Base-by-base conservation (phyloP, 2,113 vertebrate species). In the Corythornis cristatus region DNA sequence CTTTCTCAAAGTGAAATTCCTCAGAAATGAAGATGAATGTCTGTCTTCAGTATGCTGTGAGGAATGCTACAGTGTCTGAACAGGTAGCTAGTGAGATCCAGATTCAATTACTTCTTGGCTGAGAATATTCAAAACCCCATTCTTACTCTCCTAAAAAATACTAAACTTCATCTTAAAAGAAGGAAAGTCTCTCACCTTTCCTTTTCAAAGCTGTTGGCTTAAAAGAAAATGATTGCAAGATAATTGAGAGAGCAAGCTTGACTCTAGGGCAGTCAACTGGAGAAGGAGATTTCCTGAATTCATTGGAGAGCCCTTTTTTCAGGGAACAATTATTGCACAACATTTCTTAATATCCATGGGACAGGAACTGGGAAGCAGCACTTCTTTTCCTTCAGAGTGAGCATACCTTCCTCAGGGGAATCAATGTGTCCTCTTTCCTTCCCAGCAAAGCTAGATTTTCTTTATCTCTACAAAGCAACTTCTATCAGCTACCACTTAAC, bases 231-330 rank as follows among this genome's bases (percentile, higher is more conserved):
- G 22, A 76, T 7, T 88, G 25, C 26, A 48, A 85, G 17, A 28
- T 56, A 48, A 8, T 56, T 61, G 66, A 43, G 26, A 65, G 26
- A 40, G 21, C 66, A 29, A 74, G 28, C 35, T 46, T 42, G 28
- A 66, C 25, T 62, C 29, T 62, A 42, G 18, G 40, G 21, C 33
- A 57, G 31, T 75, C 23, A 40, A 56, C 26, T 80, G 51, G 9
- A 86, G 46, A 83, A 18, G 7, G 6, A 3, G 3, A 73, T 61
- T 90, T 90, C 42, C 42, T 62, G 11, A 66, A 74, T 81, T 86
- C 46, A 18, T 4, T 5, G 0, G 31, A 74, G 56, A 35, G 33
- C 10, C 1, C n/a, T 65, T 35, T 25, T 42, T 33, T 7, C 0
- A 15, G 13, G 5, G 42, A 80, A 40, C 17, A 81, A 2, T 53